Conservation (phyloP, 2,113 vertebrate species). For the Perca flavescens region DNA sequence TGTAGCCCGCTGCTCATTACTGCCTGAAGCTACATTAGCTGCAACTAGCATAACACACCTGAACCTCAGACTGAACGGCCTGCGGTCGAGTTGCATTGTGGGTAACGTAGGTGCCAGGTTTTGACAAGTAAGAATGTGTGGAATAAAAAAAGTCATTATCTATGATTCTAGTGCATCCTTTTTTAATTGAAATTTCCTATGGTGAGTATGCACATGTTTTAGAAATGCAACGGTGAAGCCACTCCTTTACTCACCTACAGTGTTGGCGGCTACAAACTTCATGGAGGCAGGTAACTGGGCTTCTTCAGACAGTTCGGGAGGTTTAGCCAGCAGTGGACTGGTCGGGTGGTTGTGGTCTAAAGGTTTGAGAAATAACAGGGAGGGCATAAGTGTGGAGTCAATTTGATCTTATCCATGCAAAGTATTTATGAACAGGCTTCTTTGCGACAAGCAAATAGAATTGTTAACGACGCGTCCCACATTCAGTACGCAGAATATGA, state of each 20-base stretch:
- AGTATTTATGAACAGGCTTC: too few species aligned
- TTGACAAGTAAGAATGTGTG: neutral
- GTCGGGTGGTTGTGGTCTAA: slow-evolving; percentile 94
- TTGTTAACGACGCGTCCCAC: too few species aligned
- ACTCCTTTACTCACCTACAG: slow-evolving; percentile 86
- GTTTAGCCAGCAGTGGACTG: slow-evolving; percentile 92
- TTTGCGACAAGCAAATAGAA: too few species aligned
- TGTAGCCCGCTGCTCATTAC: neutral
- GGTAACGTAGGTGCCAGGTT: neutral
- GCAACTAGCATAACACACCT: neutral
- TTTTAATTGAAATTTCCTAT: neutral
- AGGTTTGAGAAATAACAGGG: slow-evolving; percentile 9
- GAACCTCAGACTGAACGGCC: neutral
- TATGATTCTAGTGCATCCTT: neutral
- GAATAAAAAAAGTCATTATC: neutral
- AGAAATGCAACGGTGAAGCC: too few species aligned
- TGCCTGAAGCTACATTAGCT: neutral
- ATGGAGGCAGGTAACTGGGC: slow-evolving; percentile 90
- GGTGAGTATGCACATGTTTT: too few species aligned
- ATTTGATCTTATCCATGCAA: too few species aligned
- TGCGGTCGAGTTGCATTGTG: neutral
- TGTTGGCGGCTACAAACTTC: slow-evolving; percentile 92
- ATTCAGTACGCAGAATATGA: too few species aligned
- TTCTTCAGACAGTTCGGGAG: slow-evolving; percentile 94
- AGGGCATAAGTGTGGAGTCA: neutral